Percentiles rank a stretch among this genome's conserved stretches.
phyloP scores from a whole-genome alignment of 1,140 invertebrate species.

The Branchinecta lynchi region DNA sequence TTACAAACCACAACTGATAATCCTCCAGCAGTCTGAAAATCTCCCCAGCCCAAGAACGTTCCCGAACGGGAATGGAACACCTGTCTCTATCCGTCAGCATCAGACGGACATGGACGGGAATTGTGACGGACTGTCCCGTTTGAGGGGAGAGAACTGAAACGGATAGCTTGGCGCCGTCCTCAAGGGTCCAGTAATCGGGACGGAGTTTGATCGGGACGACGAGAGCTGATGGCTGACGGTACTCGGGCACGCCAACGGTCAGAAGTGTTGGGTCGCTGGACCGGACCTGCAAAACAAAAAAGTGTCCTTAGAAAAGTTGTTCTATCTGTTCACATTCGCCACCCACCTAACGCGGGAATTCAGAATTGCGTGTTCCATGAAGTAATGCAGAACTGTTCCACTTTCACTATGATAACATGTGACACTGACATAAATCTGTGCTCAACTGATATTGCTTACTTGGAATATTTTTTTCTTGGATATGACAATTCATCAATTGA shows the following conservation, averaged over 20 bases:
- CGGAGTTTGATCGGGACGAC: neutral
- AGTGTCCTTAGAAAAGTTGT: no score
- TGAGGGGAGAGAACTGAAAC: neutral
- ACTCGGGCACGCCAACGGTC: neutral
- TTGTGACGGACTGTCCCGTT: neutral
- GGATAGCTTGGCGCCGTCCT: neutral
- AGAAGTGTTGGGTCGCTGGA: neutral
- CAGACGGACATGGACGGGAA: neutral
- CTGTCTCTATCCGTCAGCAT: neutral
- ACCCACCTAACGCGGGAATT: no score
- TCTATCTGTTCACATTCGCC: no score
- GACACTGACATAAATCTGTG: no score
- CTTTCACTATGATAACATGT: no score
- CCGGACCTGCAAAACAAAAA: neutral
- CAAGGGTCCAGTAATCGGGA: neutral
- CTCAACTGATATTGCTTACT: no score
- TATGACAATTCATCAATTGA: no score
- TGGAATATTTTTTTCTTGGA: no score
- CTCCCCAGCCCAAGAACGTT: neutral
- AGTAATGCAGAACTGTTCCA: no score
- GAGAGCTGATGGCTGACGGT: neutral
- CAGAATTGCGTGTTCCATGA: no score
- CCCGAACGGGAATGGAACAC: neutral
- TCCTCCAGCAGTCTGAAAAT: neutral
- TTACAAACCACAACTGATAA: neutral